Evolutionary conservation across 2,113 vertebrate species (phyloP).

Genomic region (Salvelinus alpinus): DNA sequence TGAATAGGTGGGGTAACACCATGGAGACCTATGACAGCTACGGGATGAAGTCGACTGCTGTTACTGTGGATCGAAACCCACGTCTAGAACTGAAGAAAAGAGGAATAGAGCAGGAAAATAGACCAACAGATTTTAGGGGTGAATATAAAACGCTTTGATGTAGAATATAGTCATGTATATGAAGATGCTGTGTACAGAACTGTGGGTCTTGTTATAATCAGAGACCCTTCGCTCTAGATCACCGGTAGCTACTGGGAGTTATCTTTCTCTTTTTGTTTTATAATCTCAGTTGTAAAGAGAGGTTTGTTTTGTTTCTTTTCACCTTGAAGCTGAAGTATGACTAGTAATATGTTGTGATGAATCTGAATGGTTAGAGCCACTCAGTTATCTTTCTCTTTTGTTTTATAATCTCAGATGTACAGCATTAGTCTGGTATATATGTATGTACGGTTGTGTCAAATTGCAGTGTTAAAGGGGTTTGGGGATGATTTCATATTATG

Average conservation of each 20-base stretch:
- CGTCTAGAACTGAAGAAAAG: conserved; percentile 9
- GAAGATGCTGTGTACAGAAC: conserved; percentile 69
- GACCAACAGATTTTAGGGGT: conserved; percentile 38
- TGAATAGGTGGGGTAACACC: conserved; percentile 36
- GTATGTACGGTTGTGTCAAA: conserved; percentile 46
- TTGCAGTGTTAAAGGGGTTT: conserved; percentile 50
- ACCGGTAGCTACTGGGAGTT: conserved; percentile 61
- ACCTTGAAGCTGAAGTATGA: conserved; percentile 54
- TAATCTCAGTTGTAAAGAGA: conserved; percentile 6
- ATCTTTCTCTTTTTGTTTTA: too few relatives aligned
- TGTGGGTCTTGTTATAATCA: conserved; percentile 63
- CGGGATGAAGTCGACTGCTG: conserved; percentile 25
- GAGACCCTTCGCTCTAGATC: conserved; percentile 64
- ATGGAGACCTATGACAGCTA: conserved; percentile 27
- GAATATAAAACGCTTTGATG: conserved; percentile 41
- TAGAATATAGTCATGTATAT: conserved; percentile 61
- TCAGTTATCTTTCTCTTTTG: conserved; percentile 35
- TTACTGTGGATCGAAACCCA: conserved; percentile 36
- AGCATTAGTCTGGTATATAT: conserved; percentile 57
- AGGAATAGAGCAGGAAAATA: not conserved
- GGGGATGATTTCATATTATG: conserved; percentile 50
- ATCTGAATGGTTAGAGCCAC: conserved; percentile 45
- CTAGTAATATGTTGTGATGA: conserved; percentile 48
- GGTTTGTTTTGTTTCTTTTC: conserved; percentile 58
- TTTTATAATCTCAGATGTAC: conserved; percentile 54